Percentiles rank a stretch among this genome's conserved stretches.
Evolutionary conservation across 2,113 vertebrate species (phyloP).

Genomic region (Oxygymnocypris stewartii): DNA sequence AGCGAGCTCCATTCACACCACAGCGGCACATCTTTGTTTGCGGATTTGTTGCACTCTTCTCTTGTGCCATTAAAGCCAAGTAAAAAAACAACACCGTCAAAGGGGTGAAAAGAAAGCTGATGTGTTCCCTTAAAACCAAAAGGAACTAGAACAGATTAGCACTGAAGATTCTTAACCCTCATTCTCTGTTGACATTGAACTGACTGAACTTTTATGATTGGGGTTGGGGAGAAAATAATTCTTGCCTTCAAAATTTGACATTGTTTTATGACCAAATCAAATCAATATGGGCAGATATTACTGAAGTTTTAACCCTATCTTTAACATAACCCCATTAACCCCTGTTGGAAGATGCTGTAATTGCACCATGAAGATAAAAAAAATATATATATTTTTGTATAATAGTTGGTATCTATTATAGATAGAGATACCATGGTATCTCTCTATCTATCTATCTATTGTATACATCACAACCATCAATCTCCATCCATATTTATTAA

Average conservation of each 20-base stretch:
- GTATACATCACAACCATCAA: too few relatives aligned
- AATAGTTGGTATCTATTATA: too few relatives aligned
- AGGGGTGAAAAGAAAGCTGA: conserved; percentile 7
- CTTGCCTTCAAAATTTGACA: too few relatives aligned
- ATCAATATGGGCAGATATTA: neutral
- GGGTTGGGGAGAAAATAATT: neutral
- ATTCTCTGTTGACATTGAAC: neutral
- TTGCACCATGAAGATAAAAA: neutral
- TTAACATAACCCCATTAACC: neutral
- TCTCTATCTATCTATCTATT: neutral
- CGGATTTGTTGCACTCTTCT: conserved; percentile 15
- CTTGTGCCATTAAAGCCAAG: conserved; percentile 31
- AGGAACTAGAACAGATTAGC: neutral
- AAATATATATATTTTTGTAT: neutral
- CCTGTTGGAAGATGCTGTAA: neutral
- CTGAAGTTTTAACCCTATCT: neutral
- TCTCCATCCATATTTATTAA: neutral
- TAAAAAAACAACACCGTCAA: conserved; percentile 29
- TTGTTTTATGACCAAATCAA: neutral
- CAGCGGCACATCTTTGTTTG: conserved; percentile 28
- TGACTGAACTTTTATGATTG: neutral
- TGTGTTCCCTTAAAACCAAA: conserved; percentile 6
- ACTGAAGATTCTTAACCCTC: neutral
- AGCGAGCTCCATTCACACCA: conserved; percentile 23
- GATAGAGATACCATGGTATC: neutral